Conservation (phyloP, 2,113 vertebrate species). For the Clupea harengus region DNA sequence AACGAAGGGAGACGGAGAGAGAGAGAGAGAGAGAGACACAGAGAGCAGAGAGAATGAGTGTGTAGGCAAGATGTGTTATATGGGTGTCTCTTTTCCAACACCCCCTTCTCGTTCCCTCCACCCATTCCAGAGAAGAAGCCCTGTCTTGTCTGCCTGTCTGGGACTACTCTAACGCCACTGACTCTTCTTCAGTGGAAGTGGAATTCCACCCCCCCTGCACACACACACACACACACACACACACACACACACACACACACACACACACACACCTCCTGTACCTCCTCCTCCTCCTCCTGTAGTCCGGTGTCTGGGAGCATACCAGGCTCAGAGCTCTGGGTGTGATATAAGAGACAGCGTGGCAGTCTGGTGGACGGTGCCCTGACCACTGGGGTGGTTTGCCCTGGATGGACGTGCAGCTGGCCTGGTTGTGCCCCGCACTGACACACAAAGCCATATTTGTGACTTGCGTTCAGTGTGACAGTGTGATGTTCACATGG, state of each 20-base stretch:
- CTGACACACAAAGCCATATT: slow-evolving; percentile 11
- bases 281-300: neutral
- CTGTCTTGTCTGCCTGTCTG: neutral
- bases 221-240: neutral
- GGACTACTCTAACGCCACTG: neutral
- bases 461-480: neutral
- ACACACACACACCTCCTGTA: neutral
- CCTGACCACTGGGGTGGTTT: neutral
- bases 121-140: neutral
- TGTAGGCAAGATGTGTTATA: neutral
- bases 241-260: neutral
- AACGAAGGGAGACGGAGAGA: slow-evolving; percentile 22
- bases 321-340: neutral
- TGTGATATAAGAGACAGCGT: slow-evolving; percentile 1
- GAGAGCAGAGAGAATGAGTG: neutral
- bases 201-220: slow-evolving; percentile 3
- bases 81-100: neutral
- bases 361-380: neutral
- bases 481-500: neutral
- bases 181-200: neutral
- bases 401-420: neutral
- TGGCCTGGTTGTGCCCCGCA: neutral
- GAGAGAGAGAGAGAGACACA: neutral
- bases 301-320: neutral
- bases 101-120: neutral